These are phyloP conservation scores for Cebus imitator DNA, from an alignment of 2,113 vertebrate species.

Conservation along the genomic window DNA sequence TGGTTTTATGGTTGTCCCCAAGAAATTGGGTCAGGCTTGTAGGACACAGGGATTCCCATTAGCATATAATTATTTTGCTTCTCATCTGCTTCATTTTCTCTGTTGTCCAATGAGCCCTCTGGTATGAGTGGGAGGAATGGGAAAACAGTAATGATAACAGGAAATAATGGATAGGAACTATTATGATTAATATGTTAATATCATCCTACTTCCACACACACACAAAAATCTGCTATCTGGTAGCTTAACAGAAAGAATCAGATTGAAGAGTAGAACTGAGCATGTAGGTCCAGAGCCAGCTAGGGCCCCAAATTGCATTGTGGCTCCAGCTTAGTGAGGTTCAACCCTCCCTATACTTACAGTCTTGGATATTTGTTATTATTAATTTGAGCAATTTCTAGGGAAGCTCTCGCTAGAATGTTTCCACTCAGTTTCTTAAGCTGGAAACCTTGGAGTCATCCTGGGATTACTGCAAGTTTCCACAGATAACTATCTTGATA, in stretches of 20 bases:
- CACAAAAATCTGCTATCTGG: neutral
- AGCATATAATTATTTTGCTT: neutral
- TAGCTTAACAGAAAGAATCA: slow-evolving; percentile 1
- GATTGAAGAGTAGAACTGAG: slow-evolving; percentile 2
- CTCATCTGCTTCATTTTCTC: slow-evolving; percentile 11
- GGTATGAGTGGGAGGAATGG: neutral
- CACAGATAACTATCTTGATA: neutral
- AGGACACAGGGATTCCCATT: neutral
- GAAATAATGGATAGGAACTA: neutral
- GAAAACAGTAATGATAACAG: neutral
- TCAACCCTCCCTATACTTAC: neutral
- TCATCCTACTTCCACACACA: neutral
- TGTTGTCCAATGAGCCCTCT: neutral
- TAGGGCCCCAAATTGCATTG: neutral
- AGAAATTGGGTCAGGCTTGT: neutral
- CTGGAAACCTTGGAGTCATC: neutral
- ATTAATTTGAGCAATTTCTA: slow-evolving; percentile 14
- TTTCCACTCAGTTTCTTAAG: neutral
- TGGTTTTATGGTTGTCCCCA: neutral
- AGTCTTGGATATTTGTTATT: slow-evolving; percentile 1
- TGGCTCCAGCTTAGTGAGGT: neutral
- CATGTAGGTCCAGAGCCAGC: neutral
- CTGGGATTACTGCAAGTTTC: neutral
- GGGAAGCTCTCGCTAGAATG: neutral
- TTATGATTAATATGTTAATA: neutral